Evolutionary conservation across 1,140 invertebrate genomes (phyloP), one percentile per base, ranked within the genome.

Genomic region (Lordiphosa clarofinis): DNA sequence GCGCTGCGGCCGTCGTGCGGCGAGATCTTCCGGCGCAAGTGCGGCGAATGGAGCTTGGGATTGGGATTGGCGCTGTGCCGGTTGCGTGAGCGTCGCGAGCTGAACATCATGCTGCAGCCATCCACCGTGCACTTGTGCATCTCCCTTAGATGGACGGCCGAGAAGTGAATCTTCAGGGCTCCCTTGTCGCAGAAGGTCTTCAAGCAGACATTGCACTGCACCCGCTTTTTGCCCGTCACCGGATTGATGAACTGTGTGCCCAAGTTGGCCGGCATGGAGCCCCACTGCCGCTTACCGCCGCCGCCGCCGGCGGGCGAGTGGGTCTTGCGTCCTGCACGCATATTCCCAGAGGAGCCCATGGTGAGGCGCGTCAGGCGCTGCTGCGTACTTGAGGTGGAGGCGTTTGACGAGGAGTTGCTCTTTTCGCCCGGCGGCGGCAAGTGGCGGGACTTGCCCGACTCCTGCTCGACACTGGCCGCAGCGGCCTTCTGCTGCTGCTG

Each of bases 111-210:
- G 87, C 96, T 99, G 90, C 98, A 99, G 0, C 98, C 98, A 79
- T 97, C 95, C 0, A 99, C 97, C 0, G 98, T 99, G 88, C 98
- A 99, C 89, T 97, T 98, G 89, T 99, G 98, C 98, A 99, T 99
- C 91, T 99, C 99, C 12, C 97, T 93, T 54, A 99, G 89, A 90
- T 99, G 99, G 4, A 99, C 99, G 0, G 99, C 98, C 42, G 97
- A 99, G 87, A 99, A 99, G 88, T 99, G 99, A 15, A 99, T 99
- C 90, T 99, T 99, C 1, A 99, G 91, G 0, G 99, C 99, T 49
- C 98, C 98, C 91, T 99, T 99, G 91, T 99, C 99, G 91, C 99
- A 99, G 90, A 99, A 99, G 24, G 98, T 99, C 90, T 99, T 99
- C 48, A 99, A 91, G 88, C 99, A 99, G 31, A 98, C 97, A 79